Base-by-base conservation (phyloP, 2,888 invertebrate species). In the Volucella inanis region DNA sequence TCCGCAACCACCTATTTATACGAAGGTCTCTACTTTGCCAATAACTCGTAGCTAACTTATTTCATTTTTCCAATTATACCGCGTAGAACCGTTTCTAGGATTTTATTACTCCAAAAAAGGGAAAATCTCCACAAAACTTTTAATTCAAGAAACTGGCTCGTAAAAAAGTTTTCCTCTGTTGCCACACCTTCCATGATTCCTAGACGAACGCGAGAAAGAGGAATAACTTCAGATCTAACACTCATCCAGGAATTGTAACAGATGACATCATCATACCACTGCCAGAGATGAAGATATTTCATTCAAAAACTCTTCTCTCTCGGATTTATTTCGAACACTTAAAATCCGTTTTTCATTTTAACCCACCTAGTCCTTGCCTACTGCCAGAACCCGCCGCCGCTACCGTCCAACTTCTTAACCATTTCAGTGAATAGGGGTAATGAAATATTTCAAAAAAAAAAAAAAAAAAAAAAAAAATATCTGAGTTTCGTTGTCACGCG, bases 201-300 rank as follows among this genome's bases (percentile, higher is more conserved):
- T 54, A 49, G 54, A 49, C 22, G 38, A 50, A 55, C n/a, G n/a
- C 15, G n/a, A 22, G 47, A n/a, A 57, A 55, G 71, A 67, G 45
- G 61, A 77, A 61, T 47, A 64, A 67, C 55, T 68, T 65, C 45
- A 49, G 70, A 70, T 68, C 55, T 83, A 59, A 64, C 70, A 84
- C 83, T 84, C 84, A 84, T 84, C 84, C 75, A 75, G 70, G 80
- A 84, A 84, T 84, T 75, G 84, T 84, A 84, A 71, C 84, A 84
- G 84, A 84, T 84, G 84, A 75, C 57, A 39, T 84, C 57, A 39
- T 84, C 31, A 31, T 31, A 31, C 75, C 80, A 84, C 65, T 61
- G 76, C 75, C 76, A 71, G 76, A 82, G 70, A 71, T 55, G 31
- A 31, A 31, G 31, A 77, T 84, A 80, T 84, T 79, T 79, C 70